phyloP scores from a whole-genome alignment of 2,113 vertebrate species.

The Himantopus leucocephalus region DNA sequence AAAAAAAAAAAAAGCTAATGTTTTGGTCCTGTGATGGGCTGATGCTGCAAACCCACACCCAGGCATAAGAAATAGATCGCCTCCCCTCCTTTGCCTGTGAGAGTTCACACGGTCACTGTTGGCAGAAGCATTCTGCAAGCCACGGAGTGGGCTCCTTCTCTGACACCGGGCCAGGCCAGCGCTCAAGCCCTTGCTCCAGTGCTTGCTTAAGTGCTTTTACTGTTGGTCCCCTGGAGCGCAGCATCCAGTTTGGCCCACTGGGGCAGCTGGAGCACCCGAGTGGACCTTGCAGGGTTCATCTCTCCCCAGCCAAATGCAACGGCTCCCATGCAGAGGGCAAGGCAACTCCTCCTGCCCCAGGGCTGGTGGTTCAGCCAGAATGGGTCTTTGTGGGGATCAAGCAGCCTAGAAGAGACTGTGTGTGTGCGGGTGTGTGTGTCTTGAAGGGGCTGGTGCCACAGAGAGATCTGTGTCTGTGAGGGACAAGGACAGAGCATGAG shows the following conservation, averaged over 20 bases:
- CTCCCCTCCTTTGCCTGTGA: background rate
- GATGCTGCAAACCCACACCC: background rate
- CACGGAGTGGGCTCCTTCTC: background rate
- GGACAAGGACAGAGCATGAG: background rate
- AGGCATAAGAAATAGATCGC: fast-evolving
- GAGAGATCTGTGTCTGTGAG: background rate
- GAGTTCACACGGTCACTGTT: fast-evolving
- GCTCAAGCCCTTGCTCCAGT: background rate
- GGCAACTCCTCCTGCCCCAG: background rate
- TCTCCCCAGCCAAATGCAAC: background rate
- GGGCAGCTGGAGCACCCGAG: background rate
- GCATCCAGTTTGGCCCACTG: background rate
- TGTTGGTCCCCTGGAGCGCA: fast-evolving
- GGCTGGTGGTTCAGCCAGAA: background rate
- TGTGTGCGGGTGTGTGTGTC: background rate
- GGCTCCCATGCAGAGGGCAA: fast-evolving
- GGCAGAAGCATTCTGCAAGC: background rate
- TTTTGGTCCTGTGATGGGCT: background rate
- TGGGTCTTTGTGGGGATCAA: background rate
- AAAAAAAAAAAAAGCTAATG: background rate
- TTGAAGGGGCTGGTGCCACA: background rate
- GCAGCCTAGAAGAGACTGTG: background rate
- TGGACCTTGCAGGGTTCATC: background rate
- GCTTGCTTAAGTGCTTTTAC: background rate
- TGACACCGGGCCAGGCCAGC: background rate